Conservation (phyloP, 2,797 vertebrate species). For the Mormyrops boulengeri region DNA sequence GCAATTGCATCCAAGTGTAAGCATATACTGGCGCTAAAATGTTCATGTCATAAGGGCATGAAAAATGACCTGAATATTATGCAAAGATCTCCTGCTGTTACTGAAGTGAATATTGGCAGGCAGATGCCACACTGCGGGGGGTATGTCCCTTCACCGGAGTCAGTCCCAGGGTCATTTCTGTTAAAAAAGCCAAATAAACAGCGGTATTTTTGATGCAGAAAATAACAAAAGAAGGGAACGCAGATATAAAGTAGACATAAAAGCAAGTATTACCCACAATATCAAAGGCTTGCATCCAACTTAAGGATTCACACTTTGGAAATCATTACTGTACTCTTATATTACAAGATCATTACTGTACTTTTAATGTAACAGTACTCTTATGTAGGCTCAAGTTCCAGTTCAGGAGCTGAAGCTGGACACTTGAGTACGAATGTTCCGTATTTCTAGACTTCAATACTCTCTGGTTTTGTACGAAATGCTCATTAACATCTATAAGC, state of each 20-base stretch:
- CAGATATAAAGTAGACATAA: not conserved
- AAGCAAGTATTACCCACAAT: not conserved
- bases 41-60: not conserved
- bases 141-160: not conserved
- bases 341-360: not conserved
- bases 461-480: not conserved
- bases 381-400: not conserved
- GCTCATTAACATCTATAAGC: not conserved
- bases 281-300: not conserved
- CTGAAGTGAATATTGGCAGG: not conserved
- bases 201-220: not conserved
- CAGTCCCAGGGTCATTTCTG: not conserved
- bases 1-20: not conserved
- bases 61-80: not conserved
- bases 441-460: not conserved
- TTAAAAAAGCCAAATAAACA: not conserved
- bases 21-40: not conserved
- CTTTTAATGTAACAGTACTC: not conserved
- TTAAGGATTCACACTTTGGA: not conserved
- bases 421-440: not conserved
- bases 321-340: not conserved
- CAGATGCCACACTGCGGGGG: not conserved
- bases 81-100: not conserved
- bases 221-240: not conserved
- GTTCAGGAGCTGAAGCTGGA: not conserved